These are phyloP conservation scores for Sphinx pinastri DNA, from an alignment of 2,888 invertebrate species.

Conservation along the genomic window DNA sequence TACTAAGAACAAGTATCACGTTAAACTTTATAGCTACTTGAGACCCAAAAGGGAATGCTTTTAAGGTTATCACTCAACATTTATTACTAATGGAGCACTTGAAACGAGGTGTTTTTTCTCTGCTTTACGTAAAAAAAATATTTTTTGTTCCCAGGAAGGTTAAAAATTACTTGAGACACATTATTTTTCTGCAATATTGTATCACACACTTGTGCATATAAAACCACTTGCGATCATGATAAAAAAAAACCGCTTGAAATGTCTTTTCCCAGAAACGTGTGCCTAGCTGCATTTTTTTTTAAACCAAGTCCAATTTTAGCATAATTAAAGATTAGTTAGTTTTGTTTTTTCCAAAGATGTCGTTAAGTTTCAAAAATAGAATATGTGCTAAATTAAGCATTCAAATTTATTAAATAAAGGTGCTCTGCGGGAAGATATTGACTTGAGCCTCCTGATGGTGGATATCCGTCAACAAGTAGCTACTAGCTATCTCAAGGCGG, in stretches of 20 bases:
- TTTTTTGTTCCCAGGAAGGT: conserved; percentile 59
- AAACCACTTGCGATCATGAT: conserved; percentile 29
- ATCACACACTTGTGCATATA: conserved; percentile 40
- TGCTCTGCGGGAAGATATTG: too few relatives aligned
- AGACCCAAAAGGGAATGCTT: conserved; percentile 68
- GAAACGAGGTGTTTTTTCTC: conserved; percentile 50
- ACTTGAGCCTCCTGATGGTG: neutral
- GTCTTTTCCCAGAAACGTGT: neutral
- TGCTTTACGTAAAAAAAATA: conserved; percentile 47
- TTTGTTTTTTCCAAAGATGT: too few relatives aligned
- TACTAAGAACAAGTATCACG: conserved; percentile 42
- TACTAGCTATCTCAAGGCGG: neutral
- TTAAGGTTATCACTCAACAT: conserved; percentile 75
- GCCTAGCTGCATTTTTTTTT: neutral
- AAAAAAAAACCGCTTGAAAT: neutral
- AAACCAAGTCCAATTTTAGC: too few relatives aligned
- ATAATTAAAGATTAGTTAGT: neutral
- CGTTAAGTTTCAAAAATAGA: too few relatives aligned
- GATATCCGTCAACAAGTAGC: neutral
- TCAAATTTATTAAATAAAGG: too few relatives aligned
- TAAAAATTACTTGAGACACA: conserved; percentile 36
- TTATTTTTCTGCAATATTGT: conserved; percentile 52
- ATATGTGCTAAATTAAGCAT: too few relatives aligned
- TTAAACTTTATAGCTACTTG: conserved; percentile 67
- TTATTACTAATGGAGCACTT: conserved; percentile 74